A percentile compares a stretch with the other conserved stretches of the same genome.
These are phyloP conservation scores for Germaria angustata DNA, from an alignment of 2,888 invertebrate genomes.

Conservation along the genomic window DNA sequence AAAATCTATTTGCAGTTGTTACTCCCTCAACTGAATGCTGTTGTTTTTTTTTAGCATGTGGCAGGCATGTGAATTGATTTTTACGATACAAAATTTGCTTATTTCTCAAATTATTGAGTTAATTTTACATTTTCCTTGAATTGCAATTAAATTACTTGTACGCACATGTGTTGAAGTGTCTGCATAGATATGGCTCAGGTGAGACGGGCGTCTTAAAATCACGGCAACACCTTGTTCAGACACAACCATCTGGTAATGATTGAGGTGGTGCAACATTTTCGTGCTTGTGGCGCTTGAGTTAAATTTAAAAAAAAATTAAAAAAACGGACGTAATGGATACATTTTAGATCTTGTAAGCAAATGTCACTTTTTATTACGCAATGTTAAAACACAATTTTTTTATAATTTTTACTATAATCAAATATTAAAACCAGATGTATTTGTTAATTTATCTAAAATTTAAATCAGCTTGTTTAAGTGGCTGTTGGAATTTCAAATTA, in stretches of 20 bases:
- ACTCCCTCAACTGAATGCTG: conserved; percentile 31
- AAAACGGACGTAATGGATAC: background rate
- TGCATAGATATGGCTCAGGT: background rate
- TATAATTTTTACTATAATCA: background rate
- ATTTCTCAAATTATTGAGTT: background rate
- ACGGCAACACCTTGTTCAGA: conserved; percentile 20
- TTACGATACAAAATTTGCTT: background rate
- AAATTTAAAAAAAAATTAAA: background rate
- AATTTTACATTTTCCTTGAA: background rate
- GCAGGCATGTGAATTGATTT: background rate
- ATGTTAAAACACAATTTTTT: background rate
- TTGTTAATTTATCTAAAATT: conserved; percentile 8
- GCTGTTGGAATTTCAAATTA: background rate
- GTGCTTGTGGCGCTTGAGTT: background rate
- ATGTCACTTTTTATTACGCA: conserved; percentile 30
- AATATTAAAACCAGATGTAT: background rate
- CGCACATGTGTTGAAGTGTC: background rate
- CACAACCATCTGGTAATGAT: conserved; percentile 14
- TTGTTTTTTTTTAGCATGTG: background rate
- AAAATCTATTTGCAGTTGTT: background rate
- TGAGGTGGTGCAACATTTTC: background rate
- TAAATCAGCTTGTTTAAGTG: conserved; percentile 9
- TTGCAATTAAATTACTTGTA: conserved; percentile 10
- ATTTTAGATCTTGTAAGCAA: conserved; percentile 15
- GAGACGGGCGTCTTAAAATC: conserved; percentile 4